Conservation (phyloP, 2,888 invertebrate species). For the Gymnosoma rotundatum region DNA sequence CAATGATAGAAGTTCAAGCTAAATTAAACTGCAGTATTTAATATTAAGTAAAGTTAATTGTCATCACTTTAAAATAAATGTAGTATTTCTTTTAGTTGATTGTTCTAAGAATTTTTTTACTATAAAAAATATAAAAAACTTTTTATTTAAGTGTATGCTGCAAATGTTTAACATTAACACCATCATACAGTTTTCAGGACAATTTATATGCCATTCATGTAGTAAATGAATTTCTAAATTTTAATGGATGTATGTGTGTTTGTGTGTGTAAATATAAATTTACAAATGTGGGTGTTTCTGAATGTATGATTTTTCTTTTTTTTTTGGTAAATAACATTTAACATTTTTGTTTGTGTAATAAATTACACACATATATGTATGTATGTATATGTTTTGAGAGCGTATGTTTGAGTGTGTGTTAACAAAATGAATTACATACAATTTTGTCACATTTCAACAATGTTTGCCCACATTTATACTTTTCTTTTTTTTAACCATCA, state of each 20-base stretch:
- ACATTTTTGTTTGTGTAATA: too few relatives aligned
- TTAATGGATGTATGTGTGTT: neutral
- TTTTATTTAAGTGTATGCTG: constrained; percentile 18
- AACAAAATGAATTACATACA: constrained; percentile 57
- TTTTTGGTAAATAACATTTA: too few relatives aligned
- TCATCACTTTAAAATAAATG: too few relatives aligned
- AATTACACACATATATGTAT: neutral
- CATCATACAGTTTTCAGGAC: constrained; percentile 31
- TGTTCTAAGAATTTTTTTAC: too few relatives aligned
- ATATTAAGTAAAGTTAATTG: too few relatives aligned
- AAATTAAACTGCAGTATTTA: too few relatives aligned
- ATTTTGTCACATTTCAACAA: constrained; percentile 65
- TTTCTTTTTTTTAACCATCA: constrained; percentile 11
- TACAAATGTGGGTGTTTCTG: too few relatives aligned
- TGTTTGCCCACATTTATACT: constrained; percentile 52
- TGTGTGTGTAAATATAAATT: too few relatives aligned
- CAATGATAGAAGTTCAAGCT: too few relatives aligned
- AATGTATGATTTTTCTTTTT: too few relatives aligned
- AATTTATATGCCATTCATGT: constrained; percentile 52
- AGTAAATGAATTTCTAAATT: constrained; percentile 50
- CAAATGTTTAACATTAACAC: constrained; percentile 22
- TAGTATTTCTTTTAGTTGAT: too few relatives aligned
- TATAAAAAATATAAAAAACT: too few relatives aligned
- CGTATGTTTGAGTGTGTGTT: constrained; percentile 15
- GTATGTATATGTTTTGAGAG: neutral